Conservation (phyloP, 2,113 vertebrate genomes). For the Sylvia atricapilla region DNA sequence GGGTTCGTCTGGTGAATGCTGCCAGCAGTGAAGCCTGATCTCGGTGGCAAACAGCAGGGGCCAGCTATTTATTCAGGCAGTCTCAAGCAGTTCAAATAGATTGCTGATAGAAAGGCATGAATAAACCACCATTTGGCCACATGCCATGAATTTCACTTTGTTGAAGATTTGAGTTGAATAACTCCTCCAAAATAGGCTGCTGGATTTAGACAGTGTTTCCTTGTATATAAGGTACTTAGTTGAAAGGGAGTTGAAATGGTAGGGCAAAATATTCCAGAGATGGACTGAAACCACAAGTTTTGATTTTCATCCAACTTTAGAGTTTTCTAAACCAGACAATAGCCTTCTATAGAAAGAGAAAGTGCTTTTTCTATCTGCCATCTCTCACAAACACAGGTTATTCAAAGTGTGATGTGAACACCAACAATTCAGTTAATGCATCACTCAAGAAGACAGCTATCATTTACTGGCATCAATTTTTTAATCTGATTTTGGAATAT, state of each 20-base stretch:
- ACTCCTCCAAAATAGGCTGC: neutral
- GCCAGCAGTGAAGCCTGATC: neutral
- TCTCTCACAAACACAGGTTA: neutral
- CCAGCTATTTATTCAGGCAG: neutral
- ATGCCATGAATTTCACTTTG: neutral
- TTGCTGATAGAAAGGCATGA: neutral
- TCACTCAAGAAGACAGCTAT: neutral
- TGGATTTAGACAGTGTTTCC: neutral
- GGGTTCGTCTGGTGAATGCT: rapidly evolving
- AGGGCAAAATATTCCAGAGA: neutral
- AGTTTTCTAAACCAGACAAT: neutral
- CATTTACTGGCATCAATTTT: neutral
- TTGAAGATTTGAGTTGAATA: neutral
- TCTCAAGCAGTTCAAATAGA: neutral
- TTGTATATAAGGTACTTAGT: neutral
- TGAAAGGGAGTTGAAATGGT: neutral
- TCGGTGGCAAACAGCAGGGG: neutral
- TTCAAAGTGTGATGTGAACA: neutral
- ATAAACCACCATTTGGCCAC: neutral
- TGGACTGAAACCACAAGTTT: neutral
- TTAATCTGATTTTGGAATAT: neutral
- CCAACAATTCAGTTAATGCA: neutral
- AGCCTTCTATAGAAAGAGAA: neutral
- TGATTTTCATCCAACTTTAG: neutral
- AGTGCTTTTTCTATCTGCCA: neutral